Evolutionary conservation across 2,888 invertebrate genomes (phyloP), one percentile per base, ranked within the genome.

Genomic region (Apantesis nais): DNA sequence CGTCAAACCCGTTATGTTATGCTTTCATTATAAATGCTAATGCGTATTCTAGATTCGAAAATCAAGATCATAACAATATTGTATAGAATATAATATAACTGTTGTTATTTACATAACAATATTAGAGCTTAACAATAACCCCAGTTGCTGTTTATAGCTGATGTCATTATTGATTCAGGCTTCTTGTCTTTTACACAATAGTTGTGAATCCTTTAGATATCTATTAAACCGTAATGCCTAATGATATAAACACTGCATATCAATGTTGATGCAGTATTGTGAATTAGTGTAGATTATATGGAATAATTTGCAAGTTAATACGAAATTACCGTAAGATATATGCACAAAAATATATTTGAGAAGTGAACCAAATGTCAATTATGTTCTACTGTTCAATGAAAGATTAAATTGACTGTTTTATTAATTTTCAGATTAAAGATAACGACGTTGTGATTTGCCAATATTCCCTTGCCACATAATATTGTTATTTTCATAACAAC

Each of bases 101-200:
- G 31, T 29, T 48, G 34, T 22, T 48, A 65, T 64, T 19, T 48
- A 48, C 48, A 14, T 7, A 48, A 12, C 52, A 65, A 65, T 52
- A 52, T 52, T 52, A 2, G n/a, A 65, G 52, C 8, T 29, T 29
- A 66, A 66, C 48, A 65, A 41, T n/a, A 62, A 29, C 52, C 34
- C 34, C n/a, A 65, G 52, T 65, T 65, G 34, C 48, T 65, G 52
- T 65, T 52, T 65, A 52, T 9, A 65, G 48, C n/a, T 34, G 34
- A 52, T 52, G 9, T 41, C 60, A 60, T 66, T 67, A 60, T 67
- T 67, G 66, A 60, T 67, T n/a, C 60, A 67, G 25, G 58, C 58
- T 39, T 41, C 60, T 39, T 41, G 66, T 39, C 55, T 58, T 41
- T 39, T 12, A 58, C 22, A n/a, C 14, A 66, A 58, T 60, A 58